Conservation (phyloP, 2,888 invertebrate species). For the Sturmia bella region DNA sequence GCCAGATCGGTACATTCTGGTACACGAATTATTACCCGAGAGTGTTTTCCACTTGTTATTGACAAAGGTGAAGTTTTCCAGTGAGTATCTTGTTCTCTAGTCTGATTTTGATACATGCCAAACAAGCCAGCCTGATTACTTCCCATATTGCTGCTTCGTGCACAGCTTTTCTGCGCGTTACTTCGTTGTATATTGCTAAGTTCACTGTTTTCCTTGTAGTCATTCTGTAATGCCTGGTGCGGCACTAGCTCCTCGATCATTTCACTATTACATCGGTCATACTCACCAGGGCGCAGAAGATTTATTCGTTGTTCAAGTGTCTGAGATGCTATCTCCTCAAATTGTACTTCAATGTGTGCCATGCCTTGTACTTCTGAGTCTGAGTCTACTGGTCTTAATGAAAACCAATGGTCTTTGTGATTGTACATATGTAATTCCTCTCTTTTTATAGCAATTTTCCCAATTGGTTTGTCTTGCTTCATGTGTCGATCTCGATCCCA, state of each 20-base stretch:
- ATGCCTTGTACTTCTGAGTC: constrained; percentile 96
- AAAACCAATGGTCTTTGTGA: constrained; percentile 96
- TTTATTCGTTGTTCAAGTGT: constrained; percentile 73
- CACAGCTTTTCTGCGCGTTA: constrained; percentile 51
- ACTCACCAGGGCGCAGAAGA: constrained; percentile 72
- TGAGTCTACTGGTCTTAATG: constrained; percentile 91
- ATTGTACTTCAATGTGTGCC: constrained; percentile 90
- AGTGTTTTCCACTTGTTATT: constrained; percentile 70
- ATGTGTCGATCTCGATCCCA: constrained; percentile 92
- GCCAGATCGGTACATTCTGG: constrained; percentile 94
- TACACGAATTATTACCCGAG: constrained; percentile 85
- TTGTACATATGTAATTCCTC: constrained; percentile 93
- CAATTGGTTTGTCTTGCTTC: constrained; percentile 88
- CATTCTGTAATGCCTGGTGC: constrained; percentile 77
- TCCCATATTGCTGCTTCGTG: constrained; percentile 10
- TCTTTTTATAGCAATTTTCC: constrained; percentile 92
- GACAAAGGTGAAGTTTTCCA: constrained; percentile 72
- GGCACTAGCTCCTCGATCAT: constrained; percentile 68
- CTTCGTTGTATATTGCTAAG: constrained; percentile 78
- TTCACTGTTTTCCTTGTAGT: constrained; percentile 81
- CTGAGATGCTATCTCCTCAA: constrained; percentile 76
- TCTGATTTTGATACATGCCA: constrained; percentile 74
- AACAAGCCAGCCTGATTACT: constrained; percentile 73
- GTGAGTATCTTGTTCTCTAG: constrained; percentile 72
- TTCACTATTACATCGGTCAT: constrained; percentile 72